phyloP scores from a whole-genome alignment of 2,113 vertebrate species.

The Microtus ochrogaster region DNA sequence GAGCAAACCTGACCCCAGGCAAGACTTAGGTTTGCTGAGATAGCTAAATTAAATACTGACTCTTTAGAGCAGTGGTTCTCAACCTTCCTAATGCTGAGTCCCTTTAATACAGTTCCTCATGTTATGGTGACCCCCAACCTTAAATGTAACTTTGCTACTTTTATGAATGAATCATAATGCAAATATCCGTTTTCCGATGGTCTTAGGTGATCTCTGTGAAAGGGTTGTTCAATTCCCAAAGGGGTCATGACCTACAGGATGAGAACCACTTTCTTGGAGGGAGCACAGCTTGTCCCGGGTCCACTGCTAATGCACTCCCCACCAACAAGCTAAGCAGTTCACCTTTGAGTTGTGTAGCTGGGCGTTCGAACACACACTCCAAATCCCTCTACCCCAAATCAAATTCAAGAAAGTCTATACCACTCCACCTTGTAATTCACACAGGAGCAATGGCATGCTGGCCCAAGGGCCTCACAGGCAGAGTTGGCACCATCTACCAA shows the following conservation, averaged over 20 bases:
- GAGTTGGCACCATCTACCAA: background rate
- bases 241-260: background rate
- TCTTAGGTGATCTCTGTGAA: background rate
- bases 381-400: background rate
- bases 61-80: background rate
- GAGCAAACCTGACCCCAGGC: background rate
- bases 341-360: background rate
- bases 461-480: background rate
- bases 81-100: background rate
- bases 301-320: background rate
- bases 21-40: background rate
- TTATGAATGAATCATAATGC: background rate
- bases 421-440: background rate
- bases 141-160: background rate
- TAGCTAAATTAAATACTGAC: background rate
- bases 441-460: background rate
- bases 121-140: background rate
- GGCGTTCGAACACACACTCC: background rate
- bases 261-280: background rate
- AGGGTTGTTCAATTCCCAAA: background rate
- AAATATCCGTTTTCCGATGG: background rate
- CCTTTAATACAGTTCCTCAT: background rate
- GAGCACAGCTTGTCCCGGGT: background rate
- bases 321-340: background rate
- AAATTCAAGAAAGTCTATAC: background rate